Conservation (phyloP, 1,140 invertebrate species). For the Microplitis demolitor region DNA sequence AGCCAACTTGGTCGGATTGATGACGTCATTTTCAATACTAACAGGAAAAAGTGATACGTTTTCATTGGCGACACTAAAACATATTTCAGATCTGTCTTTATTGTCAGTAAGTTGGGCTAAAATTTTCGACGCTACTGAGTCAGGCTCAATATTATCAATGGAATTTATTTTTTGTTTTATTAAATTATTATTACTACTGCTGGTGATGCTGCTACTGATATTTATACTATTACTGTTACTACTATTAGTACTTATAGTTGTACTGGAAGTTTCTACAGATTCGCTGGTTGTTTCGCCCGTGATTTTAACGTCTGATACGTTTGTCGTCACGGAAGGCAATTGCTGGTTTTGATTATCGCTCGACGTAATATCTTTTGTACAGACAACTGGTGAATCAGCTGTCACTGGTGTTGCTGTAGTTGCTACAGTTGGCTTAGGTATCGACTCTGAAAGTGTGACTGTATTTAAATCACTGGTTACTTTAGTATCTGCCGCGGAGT, state of each 20-base stretch:
- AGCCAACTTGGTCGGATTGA: constrained; percentile 17
- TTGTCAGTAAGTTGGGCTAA: no score
- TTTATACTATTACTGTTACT: no score
- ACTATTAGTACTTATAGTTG: no score
- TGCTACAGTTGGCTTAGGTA: constrained; percentile 23
- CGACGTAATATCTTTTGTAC: constrained; percentile 2
- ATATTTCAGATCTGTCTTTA: constrained; percentile 2
- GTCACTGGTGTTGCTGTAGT: constrained; percentile 7
- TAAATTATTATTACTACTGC: constrained; percentile 33
- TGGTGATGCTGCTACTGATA: no score
- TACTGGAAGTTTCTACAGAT: no score
- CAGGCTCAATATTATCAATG: constrained; percentile 3
- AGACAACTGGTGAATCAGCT: neutral
- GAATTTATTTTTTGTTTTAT: constrained; percentile 22
- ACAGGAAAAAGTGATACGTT: constrained; percentile 3
- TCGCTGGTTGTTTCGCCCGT: constrained; percentile 43
- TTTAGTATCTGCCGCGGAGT: no score
- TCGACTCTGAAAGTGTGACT: neutral
- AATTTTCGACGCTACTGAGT: neutral
- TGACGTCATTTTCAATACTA: constrained; percentile 3
- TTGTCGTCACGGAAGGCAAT: constrained; percentile 41
- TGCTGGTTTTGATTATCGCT: constrained; percentile 34
- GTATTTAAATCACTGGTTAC: neutral
- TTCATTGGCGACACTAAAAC: constrained; percentile 1
- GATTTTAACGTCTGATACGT: constrained; percentile 52